Conservation (phyloP, 2,797 vertebrate genomes). For the Pangasius djambal region DNA sequence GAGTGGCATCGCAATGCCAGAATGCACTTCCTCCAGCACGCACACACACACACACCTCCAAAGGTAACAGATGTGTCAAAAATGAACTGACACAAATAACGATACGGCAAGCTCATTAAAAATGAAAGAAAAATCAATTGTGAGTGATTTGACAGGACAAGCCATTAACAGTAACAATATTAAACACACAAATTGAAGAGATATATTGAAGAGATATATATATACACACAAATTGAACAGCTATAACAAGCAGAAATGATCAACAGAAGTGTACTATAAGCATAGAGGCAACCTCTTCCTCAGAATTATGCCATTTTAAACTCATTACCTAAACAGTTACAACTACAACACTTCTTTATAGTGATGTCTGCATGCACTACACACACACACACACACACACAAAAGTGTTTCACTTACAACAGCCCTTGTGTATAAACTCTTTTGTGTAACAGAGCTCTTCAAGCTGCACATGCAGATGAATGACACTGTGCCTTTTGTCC, state of each 20-base stretch:
- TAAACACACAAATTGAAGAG: slow-evolving; percentile 13
- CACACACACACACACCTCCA: slow-evolving; percentile 25
- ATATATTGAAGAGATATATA: no score
- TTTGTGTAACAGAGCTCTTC: slow-evolving; percentile 48
- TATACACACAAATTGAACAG: neutral
- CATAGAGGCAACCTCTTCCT: neutral
- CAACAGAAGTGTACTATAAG: neutral
- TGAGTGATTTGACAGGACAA: slow-evolving; percentile 13
- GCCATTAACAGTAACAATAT: slow-evolving; percentile 6
- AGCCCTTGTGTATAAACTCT: slow-evolving; percentile 42
- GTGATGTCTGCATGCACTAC: neutral
- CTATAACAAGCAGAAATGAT: slow-evolving; percentile 4
- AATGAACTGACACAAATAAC: slow-evolving; percentile 7
- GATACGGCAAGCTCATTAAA: slow-evolving; percentile 52
- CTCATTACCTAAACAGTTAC: neutral
- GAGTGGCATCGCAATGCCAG: slow-evolving; percentile 50
- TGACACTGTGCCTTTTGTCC: slow-evolving; percentile 75
- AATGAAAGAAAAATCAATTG: slow-evolving; percentile 34
- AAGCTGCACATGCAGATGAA: slow-evolving; percentile 73
- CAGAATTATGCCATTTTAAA: neutral
- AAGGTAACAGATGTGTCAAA: slow-evolving; percentile 42
- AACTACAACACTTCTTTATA: neutral
- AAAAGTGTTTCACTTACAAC: slow-evolving; percentile 29
- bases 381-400: slow-evolving; percentile 7
- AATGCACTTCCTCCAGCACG: slow-evolving; percentile 62